Percentiles rank a stretch among this genome's conserved stretches.
These are phyloP conservation scores for Muscicapa striata DNA, from an alignment of 2,797 vertebrate genomes.

Conservation along the genomic window DNA sequence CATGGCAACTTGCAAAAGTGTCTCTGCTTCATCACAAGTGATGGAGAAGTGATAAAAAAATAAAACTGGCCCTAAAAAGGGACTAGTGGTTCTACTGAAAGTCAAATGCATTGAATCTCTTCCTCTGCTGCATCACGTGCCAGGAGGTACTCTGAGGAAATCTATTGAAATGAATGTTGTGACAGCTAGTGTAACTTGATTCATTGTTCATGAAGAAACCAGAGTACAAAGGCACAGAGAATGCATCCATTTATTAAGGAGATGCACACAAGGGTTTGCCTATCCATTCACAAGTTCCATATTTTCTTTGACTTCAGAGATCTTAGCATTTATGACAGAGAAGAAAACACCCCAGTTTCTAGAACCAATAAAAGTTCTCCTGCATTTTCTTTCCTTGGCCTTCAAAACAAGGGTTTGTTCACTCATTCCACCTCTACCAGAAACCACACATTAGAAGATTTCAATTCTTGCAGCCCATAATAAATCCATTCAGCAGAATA, in stretches of 20 bases:
- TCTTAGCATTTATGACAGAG: neutral
- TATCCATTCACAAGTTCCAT: conserved; percentile 8
- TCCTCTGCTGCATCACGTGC: neutral
- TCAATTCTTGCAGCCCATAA: neutral
- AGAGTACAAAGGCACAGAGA: conserved; percentile 29
- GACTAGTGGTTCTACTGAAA: neutral
- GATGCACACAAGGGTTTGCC: neutral
- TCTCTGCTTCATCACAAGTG: neutral
- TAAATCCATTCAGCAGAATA: neutral
- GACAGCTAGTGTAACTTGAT: conserved; percentile 35
- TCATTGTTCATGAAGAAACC: neutral
- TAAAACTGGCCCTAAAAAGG: neutral
- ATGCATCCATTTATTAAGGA: neutral
- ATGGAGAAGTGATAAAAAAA: neutral
- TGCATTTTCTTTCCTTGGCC: neutral
- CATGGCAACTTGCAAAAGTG: neutral
- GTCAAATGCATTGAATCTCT: neutral
- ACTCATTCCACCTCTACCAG: neutral
- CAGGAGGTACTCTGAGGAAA: conserved; percentile 36
- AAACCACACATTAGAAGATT: neutral
- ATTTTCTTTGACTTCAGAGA: neutral
- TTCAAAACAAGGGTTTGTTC: neutral
- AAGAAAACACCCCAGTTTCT: neutral
- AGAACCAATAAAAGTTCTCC: neutral
- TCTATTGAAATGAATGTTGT: neutral